phyloP scores from a whole-genome alignment of 2,113 vertebrate species.

The Cacatua alba region DNA sequence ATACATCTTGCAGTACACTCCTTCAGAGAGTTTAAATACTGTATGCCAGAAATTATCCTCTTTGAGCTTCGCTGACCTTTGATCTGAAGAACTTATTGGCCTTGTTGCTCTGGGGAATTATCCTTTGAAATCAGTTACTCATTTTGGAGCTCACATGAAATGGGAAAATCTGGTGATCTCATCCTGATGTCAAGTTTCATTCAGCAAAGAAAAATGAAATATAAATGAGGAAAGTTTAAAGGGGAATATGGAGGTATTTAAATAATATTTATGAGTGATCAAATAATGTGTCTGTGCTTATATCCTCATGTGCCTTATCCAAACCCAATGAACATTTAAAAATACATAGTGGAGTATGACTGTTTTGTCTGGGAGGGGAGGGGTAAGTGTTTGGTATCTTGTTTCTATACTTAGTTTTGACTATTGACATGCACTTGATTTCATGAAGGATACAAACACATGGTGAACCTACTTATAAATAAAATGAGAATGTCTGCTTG shows the following conservation, averaged over 20 bases:
- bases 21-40: conserved; percentile 63
- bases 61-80: conserved; percentile 52
- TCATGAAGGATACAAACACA: conserved; percentile 46
- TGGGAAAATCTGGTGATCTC: conserved; percentile 58
- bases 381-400: not conserved
- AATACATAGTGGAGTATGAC: not conserved
- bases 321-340: not conserved
- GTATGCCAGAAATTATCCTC: conserved; percentile 55
- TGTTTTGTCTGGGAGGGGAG: not conserved
- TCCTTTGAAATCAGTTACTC: conserved; percentile 60
- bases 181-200: conserved; percentile 61
- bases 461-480: conserved; percentile 56
- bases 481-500: conserved; percentile 36
- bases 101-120: conserved; percentile 52
- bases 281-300: not conserved
- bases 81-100: conserved; percentile 55
- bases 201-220: conserved; percentile 37
- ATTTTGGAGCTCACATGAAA: conserved; percentile 52
- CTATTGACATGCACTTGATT: not conserved
- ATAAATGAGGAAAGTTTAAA: conserved; percentile 27
- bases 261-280: not conserved
- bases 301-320: not conserved
- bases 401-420: conserved; percentile 44
- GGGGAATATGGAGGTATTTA: not conserved
- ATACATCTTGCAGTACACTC: conserved; percentile 28